Evolutionary conservation across 2,113 vertebrate genomes (phyloP), one percentile per base, ranked within the genome.

Genomic region (Atrichornis clamosus): DNA sequence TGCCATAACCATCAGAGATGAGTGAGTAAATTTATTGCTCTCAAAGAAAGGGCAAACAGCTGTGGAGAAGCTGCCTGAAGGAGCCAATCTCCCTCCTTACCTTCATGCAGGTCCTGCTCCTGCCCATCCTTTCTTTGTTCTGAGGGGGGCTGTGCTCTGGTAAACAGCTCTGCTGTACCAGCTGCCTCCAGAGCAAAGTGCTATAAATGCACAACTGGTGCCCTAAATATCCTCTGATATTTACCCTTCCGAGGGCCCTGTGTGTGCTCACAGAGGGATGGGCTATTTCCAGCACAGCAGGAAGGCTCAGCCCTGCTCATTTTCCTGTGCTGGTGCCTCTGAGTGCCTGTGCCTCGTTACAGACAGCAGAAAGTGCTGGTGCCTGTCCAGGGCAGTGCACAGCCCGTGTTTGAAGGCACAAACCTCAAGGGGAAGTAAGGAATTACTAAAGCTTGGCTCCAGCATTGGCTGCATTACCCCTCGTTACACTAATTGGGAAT

Each of bases 131-230:
- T 42, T 28, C 58, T 27, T 58, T 4, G 1, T 37, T 56, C 41
- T 27, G 53, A 64, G 73, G 6, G 39, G 56, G 49, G 53, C 82
- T 63, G 64, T 46, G 85, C 81, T 39, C 30, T 64, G 39, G 82
- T 68, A 81, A 56, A 35, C 11, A 65, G 79, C 95, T 89, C 69
- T 73, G 87, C 91, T 72, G 14, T 20, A 12, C 60, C 84, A 82
- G 93, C 87, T 87, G 87, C 87, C 65, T 89, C 62, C 77, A 58
- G 74, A 81, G 37, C 81, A 41, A 60, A 75, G 62, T 46, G 78
- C 89, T 82, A 1, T 19, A 64, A 79, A 70, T 32, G 86, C 59
- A 4, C 26, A 28, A 32, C 60, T 68, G 44, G 13, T 30, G 50
- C 58, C 15, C 89, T 60, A 49, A 84, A 78, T 39, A 60, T 7